Evolutionary conservation across 2,113 vertebrate genomes (phyloP).

Genomic region (Gallinago undulata): DNA sequence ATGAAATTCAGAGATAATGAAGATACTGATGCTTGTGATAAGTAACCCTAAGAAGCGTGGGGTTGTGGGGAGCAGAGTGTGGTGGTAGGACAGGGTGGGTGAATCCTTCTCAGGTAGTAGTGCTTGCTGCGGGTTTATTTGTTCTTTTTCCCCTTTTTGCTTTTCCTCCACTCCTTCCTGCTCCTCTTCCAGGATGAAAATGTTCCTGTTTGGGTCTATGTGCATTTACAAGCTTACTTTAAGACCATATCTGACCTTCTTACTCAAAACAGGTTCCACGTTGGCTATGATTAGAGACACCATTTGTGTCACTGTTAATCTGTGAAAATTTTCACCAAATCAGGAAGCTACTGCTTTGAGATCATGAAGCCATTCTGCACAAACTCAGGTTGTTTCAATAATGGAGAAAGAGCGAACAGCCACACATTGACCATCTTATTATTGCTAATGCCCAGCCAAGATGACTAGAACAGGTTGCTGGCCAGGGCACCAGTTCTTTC

Average conservation of each 20-base stretch:
- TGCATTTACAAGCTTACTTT: background rate
- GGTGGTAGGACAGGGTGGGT: background rate
- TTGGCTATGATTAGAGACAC: background rate
- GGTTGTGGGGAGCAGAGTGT: background rate
- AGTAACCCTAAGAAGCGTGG: background rate
- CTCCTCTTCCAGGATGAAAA: background rate
- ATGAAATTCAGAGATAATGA: background rate
- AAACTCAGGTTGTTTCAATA: background rate
- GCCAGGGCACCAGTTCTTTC: background rate
- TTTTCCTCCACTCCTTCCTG: background rate
- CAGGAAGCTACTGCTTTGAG: background rate
- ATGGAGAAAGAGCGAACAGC: background rate
- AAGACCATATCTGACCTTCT: fast-evolving
- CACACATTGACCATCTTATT: background rate
- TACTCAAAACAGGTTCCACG: background rate
- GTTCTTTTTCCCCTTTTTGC: background rate
- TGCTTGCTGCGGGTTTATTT: fast-evolving
- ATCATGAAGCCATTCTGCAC: background rate
- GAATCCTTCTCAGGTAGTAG: background rate
- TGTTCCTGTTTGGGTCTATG: background rate
- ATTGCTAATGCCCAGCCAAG: background rate
- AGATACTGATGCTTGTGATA: background rate
- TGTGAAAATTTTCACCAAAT: background rate
- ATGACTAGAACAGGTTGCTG: background rate
- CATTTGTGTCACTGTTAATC: background rate